Base-by-base conservation (phyloP, 2,113 vertebrate genomes). In the Vulpes vulpes region DNA sequence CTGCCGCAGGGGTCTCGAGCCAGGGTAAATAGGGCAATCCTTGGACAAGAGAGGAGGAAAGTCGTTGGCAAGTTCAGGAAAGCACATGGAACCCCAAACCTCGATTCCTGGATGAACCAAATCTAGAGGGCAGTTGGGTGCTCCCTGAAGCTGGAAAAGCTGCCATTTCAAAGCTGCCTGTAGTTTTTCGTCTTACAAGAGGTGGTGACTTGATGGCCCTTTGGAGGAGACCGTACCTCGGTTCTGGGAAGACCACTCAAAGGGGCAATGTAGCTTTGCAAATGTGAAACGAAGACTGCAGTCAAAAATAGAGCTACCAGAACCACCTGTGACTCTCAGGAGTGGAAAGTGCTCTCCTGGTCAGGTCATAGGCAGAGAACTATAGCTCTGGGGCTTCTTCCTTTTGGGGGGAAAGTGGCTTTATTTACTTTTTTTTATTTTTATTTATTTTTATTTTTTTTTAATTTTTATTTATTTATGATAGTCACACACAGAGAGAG, bases 121-220 rank as follows among this genome's bases (percentile, higher is more conserved):
- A 82, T 11, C 15, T 67, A 59, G 4, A 78, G 59, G 53, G 15
- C 87, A 92, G 80, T 91, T 27, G 76, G 76, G 59, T 57, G 8
- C 38, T 64, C 53, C 74, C 60, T 11, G 43, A 16, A 73, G 38
- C 49, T 57, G 14, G 30, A 60, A 92, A 81, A 60, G 57, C 9
- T 23, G n/a, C 60, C 60, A 81, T 43, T 84, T 88, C 62, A 81
- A 76, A 94, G 71, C 43, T 60, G 0, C 43, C 38, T 84, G 16
- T 74, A 83, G 85, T 76, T 97, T 96, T 96, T 60, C 76, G 55
- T 76, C 62, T 79, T 83, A 78, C 5, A 78, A 94, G 74, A 62
- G 51, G 51, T 30, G 8, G 38, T 60, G 49, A 73, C 38, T 35
- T 73, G 69, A 82, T 60, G 38, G 0, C 7, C 51, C 43, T 95